These are phyloP conservation scores for Tauraco hartlaubi DNA, from an alignment of 2,797 vertebrate species.

Conservation along the genomic window DNA sequence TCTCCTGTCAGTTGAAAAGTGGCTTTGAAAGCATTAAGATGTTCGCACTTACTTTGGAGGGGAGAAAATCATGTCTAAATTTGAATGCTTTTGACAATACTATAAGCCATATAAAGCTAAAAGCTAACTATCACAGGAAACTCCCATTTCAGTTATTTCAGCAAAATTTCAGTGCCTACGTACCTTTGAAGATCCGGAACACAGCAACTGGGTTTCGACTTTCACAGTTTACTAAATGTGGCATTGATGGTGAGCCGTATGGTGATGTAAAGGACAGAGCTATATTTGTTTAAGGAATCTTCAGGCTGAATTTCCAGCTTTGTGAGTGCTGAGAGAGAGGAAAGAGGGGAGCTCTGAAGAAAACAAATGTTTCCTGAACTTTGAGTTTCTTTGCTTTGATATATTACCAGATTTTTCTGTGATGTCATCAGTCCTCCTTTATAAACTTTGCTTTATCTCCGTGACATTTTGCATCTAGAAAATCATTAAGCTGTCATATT, in stretches of 20 bases:
- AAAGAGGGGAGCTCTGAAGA: constrained; percentile 38
- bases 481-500: constrained; percentile 67
- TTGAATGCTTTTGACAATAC: not conserved
- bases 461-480: constrained; percentile 32
- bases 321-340: not conserved
- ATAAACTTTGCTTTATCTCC: constrained; percentile 58
- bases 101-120: not conserved
- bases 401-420: constrained; percentile 52
- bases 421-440: constrained; percentile 42
- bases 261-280: constrained; percentile 24
- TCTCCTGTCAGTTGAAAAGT: not conserved
- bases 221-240: constrained; percentile 39
- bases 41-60: not conserved
- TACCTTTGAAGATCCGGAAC: not conserved
- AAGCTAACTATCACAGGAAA: not conserved
- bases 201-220: not conserved
- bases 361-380: constrained; percentile 66
- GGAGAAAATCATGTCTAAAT: not conserved
- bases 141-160: not conserved
- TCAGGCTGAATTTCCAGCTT: constrained; percentile 2
- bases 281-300: constrained; percentile 50
- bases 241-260: not conserved
- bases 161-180: not conserved
- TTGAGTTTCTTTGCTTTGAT: constrained; percentile 67
- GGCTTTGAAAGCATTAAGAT: not conserved